A percentile compares a stretch with the other conserved stretches of the same genome.
Evolutionary conservation across 2,888 invertebrate genomes (phyloP).

Genomic region (Hydriomena furcata): DNA sequence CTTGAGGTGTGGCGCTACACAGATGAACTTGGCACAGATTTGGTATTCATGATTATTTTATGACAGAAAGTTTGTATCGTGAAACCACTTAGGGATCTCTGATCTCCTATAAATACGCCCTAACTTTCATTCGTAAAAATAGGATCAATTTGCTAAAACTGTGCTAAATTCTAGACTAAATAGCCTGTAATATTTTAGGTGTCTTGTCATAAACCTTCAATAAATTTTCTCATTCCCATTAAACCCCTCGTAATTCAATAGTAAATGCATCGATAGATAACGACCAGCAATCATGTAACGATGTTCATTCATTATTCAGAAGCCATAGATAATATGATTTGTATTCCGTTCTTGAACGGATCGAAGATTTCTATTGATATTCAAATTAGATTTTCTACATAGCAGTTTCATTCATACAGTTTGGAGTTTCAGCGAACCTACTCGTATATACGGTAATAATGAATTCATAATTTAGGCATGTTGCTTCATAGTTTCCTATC

Average conservation of each 20-base stretch:
- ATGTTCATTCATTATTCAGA: constrained; percentile 28
- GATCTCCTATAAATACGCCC: no score
- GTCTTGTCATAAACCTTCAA: constrained; percentile 3
- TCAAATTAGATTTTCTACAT: constrained; percentile 18
- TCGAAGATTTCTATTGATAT: constrained; percentile 22
- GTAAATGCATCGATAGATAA: constrained; percentile 23
- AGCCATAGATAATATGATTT: constrained; percentile 19
- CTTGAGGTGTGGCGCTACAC: constrained; percentile 33
- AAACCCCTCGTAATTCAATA: constrained; percentile 5
- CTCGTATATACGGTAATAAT: no score
- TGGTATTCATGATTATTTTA: constrained; percentile 17
- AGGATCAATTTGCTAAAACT: constrained; percentile 1
- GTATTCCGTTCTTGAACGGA: constrained; percentile 12
- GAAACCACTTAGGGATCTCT: no score
- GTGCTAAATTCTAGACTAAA: constrained; percentile 10
- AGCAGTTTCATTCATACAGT: constrained; percentile 17
- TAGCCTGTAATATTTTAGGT: constrained; percentile 13
- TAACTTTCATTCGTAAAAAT: no score
- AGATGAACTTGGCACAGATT: constrained; percentile 41
- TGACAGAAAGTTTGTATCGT: neutral
- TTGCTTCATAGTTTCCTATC: neutral
- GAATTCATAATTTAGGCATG: no score
- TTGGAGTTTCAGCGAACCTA: neutral
- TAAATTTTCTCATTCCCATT: no score
- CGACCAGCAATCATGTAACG: constrained; percentile 26